Conservation (phyloP, 1,140 invertebrate species). For the Plutomurus gul region DNA sequence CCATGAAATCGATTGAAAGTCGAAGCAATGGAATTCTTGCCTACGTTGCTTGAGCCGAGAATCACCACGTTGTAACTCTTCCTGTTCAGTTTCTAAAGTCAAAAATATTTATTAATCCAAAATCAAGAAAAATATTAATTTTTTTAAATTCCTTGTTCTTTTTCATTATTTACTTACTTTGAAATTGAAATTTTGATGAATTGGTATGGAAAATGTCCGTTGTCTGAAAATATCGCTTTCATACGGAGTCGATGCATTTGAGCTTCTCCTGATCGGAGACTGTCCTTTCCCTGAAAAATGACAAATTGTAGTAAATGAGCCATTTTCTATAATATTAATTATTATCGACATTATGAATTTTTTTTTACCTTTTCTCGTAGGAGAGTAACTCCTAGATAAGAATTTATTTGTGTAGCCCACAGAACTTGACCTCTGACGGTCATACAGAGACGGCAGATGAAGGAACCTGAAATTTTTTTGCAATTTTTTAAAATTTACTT, state of each 20-base stretch:
- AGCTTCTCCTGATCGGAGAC: neutral
- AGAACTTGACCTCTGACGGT: conserved; percentile 3
- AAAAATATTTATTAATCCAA: neutral
- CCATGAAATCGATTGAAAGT: conserved; percentile 1
- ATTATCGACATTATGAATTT: neutral
- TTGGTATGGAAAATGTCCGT: neutral
- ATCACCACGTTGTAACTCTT: neutral
- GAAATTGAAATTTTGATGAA: neutral
- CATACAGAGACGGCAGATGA: neutral
- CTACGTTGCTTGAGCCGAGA: conserved; percentile 14
- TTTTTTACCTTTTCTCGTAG: neutral
- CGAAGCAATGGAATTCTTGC: neutral
- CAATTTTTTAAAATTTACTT: neutral
- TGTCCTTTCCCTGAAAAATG: neutral
- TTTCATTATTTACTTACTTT: neutral
- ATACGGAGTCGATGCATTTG: neutral
- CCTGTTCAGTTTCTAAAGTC: neutral
- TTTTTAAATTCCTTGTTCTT: neutral
- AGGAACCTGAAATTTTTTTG: neutral
- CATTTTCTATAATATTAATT: neutral
- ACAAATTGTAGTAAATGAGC: neutral
- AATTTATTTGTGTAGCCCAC: neutral
- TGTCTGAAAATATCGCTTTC: conserved; percentile 10
- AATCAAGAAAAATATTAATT: neutral
- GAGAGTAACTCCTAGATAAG: neutral